phyloP scores from a whole-genome alignment of 2,113 vertebrate species.

The Zapornia atra region DNA sequence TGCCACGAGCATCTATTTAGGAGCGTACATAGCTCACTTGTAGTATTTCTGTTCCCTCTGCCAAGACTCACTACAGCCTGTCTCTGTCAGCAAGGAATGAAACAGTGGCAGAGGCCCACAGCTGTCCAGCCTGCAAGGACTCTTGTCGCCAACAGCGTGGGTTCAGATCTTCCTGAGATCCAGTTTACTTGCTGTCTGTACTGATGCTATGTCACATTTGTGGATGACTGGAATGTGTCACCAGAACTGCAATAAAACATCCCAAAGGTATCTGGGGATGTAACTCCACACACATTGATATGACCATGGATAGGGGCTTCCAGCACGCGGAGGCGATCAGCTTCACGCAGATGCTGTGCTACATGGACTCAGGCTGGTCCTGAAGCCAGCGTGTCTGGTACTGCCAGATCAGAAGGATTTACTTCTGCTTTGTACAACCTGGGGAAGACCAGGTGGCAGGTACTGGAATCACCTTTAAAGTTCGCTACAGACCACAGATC shows the following conservation, averaged over 20 bases:
- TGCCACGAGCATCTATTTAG: background rate
- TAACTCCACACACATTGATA: accelerated
- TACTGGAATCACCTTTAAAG: background rate
- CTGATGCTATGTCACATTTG: background rate
- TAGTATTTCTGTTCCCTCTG: background rate
- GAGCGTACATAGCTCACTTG: background rate
- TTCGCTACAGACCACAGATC: background rate
- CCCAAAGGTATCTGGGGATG: background rate
- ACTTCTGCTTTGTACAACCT: background rate
- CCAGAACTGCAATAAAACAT: background rate
- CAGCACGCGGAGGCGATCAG: accelerated
- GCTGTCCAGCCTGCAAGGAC: background rate
- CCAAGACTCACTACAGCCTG: background rate
- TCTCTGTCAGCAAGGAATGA: background rate
- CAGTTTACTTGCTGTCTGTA: accelerated
- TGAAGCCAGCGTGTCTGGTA: background rate
- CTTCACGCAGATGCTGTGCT: background rate
- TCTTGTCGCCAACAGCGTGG: background rate
- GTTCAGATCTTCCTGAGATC: background rate
- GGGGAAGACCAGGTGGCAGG: background rate
- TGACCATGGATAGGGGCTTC: too few species aligned
- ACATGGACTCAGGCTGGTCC: accelerated
- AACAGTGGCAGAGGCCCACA: background rate
- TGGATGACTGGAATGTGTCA: background rate
- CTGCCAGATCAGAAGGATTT: background rate